Percentiles rank a stretch among this genome's conserved stretches.
Evolutionary conservation across 2,113 vertebrate species (phyloP).

Genomic region (Meriones unguiculatus): DNA sequence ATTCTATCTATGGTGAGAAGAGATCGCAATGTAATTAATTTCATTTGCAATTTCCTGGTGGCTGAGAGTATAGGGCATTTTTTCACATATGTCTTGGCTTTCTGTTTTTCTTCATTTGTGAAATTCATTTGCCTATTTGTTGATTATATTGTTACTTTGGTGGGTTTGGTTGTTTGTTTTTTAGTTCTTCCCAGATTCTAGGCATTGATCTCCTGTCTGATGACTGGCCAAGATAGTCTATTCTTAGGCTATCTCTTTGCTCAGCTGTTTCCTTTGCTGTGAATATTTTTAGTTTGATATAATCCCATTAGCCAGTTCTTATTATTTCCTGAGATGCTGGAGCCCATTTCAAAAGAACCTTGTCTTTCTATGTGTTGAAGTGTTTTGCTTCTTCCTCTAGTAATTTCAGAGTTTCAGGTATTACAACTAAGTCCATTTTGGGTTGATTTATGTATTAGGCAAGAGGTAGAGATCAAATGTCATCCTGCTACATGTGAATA

Average conservation of each 20-base stretch:
- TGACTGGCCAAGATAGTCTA: not conserved
- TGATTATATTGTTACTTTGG: not conserved
- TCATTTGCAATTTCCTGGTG: no score
- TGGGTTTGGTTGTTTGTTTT: not conserved
- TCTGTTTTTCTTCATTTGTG: not conserved
- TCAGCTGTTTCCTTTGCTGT: not conserved
- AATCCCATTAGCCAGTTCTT: not conserved
- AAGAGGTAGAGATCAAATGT: no score
- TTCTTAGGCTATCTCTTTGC: not conserved
- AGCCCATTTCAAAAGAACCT: not conserved
- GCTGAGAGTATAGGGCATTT: no score
- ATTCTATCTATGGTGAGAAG: no score
- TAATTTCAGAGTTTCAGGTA: no score
- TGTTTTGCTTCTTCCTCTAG: not conserved
- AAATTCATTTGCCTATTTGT: not conserved
- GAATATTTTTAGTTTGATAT: not conserved
- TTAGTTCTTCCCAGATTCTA: not conserved
- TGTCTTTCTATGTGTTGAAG: not conserved
- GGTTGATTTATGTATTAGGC: no score
- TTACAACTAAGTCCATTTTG: no score
- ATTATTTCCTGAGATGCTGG: not conserved
- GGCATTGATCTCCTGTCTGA: not conserved
- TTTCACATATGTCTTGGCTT: not conserved
- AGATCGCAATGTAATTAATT: no score
- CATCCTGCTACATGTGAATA: no score